Percentiles rank a stretch among this genome's conserved stretches.
phyloP scores from a whole-genome alignment of 2,888 invertebrate species.

The Apoderus coryli region DNA sequence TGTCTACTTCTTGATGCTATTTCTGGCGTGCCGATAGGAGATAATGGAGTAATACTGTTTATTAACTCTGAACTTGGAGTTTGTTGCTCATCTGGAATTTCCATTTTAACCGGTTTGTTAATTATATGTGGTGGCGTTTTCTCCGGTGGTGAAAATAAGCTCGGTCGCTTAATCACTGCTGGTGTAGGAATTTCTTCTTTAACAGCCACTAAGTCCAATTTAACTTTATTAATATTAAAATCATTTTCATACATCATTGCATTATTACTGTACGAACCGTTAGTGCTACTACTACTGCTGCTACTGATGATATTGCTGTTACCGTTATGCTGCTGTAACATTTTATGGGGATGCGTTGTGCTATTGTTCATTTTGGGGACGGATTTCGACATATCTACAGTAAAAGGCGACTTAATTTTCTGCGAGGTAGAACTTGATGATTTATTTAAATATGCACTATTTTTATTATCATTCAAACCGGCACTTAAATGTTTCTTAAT shows the following conservation, averaged over 20 bases:
- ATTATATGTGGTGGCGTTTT: constrained; percentile 32
- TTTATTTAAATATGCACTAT: constrained; percentile 24
- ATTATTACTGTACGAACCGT: constrained; percentile 13
- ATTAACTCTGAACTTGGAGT: constrained; percentile 7
- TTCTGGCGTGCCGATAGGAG: constrained; percentile 21
- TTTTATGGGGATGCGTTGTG: constrained; percentile 5
- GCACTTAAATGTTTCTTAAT: constrained; percentile 26
- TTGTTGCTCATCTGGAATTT: constrained; percentile 32
- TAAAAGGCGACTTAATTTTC: constrained; percentile 28
- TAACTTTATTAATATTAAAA: constrained; percentile 15
- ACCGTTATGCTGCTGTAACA: constrained; percentile 17
- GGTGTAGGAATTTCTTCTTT: constrained; percentile 21
- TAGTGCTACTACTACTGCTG: constrained; percentile 13
- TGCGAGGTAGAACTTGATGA: constrained; percentile 28
- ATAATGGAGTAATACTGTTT: constrained; percentile 15
- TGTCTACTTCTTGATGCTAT: constrained; percentile 27
- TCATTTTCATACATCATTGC: constrained; percentile 11
- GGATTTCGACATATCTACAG: constrained; percentile 27
- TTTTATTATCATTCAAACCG: constrained; percentile 22
- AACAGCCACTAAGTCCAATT: constrained; percentile 15
- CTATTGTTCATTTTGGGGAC: constrained; percentile 24
- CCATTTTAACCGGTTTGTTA: constrained; percentile 31
- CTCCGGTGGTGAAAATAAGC: constrained; percentile 53
- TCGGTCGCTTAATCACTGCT: constrained; percentile 37
- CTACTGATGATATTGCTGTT: constrained; percentile 15